phyloP scores from a whole-genome alignment of 2,113 vertebrate genomes.

The Leptobrachium leishanense region DNA sequence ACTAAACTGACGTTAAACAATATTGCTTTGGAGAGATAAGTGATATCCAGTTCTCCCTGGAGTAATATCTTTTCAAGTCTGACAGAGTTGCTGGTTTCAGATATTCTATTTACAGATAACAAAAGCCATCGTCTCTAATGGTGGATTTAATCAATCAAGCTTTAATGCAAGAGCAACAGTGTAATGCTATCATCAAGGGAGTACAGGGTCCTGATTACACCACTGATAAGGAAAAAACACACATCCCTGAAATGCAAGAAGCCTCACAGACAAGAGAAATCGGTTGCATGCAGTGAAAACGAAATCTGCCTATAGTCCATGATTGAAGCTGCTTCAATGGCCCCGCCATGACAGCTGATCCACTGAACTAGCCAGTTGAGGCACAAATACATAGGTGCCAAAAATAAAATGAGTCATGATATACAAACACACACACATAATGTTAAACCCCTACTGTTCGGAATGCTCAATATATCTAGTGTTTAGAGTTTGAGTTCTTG shows the following conservation, averaged over 20 bases:
- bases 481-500: too few relatives aligned
- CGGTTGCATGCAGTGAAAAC: too few relatives aligned
- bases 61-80: constrained; percentile 8
- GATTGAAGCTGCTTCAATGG: too few relatives aligned
- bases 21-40: not conserved
- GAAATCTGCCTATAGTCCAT: too few relatives aligned
- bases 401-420: too few relatives aligned
- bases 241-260: not conserved
- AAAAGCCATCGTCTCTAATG: constrained; percentile 3
- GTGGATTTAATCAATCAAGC: constrained; percentile 2
- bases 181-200: not conserved
- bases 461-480: too few relatives aligned
- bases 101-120: constrained; percentile 11
- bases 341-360: too few relatives aligned
- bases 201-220: not conserved
- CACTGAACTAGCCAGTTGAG: too few relatives aligned
- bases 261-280: not conserved
- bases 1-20: not conserved
- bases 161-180: not conserved
- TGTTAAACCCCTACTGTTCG: too few relatives aligned
- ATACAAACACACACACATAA: too few relatives aligned
- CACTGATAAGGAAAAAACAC: not conserved
- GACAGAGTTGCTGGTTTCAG: constrained; percentile 12
- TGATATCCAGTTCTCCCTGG: constrained; percentile 4
- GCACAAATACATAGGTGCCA: too few relatives aligned